Conservation (phyloP, 2,113 vertebrate species). For the Chaenocephalus aceratus region DNA sequence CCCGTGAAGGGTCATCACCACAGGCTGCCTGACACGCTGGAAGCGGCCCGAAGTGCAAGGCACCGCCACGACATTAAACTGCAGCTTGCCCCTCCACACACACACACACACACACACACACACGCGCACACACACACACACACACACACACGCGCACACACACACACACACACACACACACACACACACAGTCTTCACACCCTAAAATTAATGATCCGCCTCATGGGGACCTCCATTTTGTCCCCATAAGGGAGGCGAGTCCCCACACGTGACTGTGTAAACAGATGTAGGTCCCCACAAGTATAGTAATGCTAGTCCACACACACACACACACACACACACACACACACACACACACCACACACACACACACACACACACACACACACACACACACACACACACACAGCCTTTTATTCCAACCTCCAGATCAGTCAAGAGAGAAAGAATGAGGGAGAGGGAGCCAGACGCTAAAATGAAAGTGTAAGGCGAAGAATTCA, state of each 20-base stretch:
- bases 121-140: constrained; percentile 12
- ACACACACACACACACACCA: no score
- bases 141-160: constrained; percentile 28
- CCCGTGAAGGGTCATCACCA: constrained; percentile 83
- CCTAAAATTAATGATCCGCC: no score
- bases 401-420: constrained; percentile 58
- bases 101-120: not conserved
- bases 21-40: constrained; percentile 78
- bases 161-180: not conserved
- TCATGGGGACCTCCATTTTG: no score
- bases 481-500: constrained; percentile 76
- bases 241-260: no score
- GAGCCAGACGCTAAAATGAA: constrained; percentile 74
- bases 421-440: constrained; percentile 65
- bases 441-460: constrained; percentile 54
- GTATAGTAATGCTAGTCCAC: no score
- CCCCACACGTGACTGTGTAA: no score
- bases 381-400: no score
- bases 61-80: constrained; percentile 82
- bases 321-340: no score
- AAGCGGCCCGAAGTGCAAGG: constrained; percentile 74
- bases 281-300: no score
- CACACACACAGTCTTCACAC: constrained; percentile 12
- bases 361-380: no score
- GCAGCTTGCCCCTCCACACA: no score